These are phyloP conservation scores for Atherinosoma microstoma DNA, from an alignment of 2,797 vertebrate genomes.

Conservation along the genomic window DNA sequence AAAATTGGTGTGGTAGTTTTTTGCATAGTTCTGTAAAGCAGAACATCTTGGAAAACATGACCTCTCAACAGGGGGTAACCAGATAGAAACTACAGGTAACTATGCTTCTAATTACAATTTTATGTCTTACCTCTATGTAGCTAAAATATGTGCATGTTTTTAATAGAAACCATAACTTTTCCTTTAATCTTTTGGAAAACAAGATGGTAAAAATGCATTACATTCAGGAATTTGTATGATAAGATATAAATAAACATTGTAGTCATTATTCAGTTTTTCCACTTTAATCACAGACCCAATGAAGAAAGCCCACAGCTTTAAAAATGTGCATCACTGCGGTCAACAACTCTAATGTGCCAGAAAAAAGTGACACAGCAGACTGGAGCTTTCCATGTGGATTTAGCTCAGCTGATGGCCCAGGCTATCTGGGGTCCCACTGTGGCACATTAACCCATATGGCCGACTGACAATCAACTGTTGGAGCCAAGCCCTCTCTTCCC, in stretches of 20 bases:
- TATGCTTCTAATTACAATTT: background rate
- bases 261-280: too few species aligned
- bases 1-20: background rate
- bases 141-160: background rate
- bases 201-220: background rate
- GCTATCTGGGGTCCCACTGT: conserved; percentile 60
- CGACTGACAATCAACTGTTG: conserved; percentile 50
- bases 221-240: background rate
- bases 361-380: conserved; percentile 20
- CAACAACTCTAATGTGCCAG: conserved; percentile 46
- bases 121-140: background rate
- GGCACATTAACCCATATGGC: conserved; percentile 73
- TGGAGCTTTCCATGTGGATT: conserved; percentile 49
- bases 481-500: conserved; percentile 41
- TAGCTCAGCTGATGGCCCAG: conserved; percentile 32
- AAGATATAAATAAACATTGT: too few species aligned
- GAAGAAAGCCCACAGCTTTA: conserved; percentile 8
- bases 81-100: background rate
- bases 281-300: background rate
- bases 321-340: conserved; percentile 34
- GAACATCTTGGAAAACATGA: background rate
- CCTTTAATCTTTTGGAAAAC: background rate
- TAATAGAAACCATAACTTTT: background rate
- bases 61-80: background rate
- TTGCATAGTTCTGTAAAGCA: background rate